Base-by-base conservation (phyloP, 2,888 invertebrate species). In the Oithona nana region DNA sequence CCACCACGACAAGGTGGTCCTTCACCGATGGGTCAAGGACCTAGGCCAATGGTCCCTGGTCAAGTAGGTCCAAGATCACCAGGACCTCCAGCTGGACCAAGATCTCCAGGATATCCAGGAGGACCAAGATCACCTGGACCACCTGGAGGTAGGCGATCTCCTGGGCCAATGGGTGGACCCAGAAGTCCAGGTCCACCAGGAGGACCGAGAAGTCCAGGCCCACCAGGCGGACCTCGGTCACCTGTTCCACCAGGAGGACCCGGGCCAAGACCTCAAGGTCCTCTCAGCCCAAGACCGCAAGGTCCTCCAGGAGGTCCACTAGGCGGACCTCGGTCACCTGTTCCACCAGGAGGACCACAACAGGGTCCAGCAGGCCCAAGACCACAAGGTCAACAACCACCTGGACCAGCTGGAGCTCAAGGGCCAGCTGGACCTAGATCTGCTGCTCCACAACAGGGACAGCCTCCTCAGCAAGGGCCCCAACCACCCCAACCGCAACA, bases 361-460 rank as follows among this genome's bases (percentile, higher is more conserved):
- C 39, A 39, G 16, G 39, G 39, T 39, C 39, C 39, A 11, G 39
- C 8, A 39, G 39, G 39, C 6, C 39, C 39, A 6, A 39, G 31
- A 20, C 39, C 30, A 30, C 22, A 6, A 6, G 49, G 50, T 24
- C 49, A 59, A 20, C 59, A 48, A n/a, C 22, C 1, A 13, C 57
- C 28, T 20, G 57, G 57, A n/a, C 56, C 56, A 26, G 8, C 56
- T 6, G 57, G 57, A 57, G 57, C 29, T 30, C 57, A 22, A 30
- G 57, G 57, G 3, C 57, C 11, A 57, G 28, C 57, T 4, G 28
- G 26, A 28, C 4, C n/a, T n/a, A n/a, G n/a, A n/a, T n/a, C n/a
- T n/a, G n/a, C n/a, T n/a, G n/a, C n/a, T n/a, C n/a, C n/a, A n/a
- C n/a, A n/a, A n/a, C n/a, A n/a, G n/a, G n/a, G n/a, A n/a, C n/a